Evolutionary conservation across 2,113 vertebrate genomes (phyloP).

Genomic region (Larimichthys crocea): DNA sequence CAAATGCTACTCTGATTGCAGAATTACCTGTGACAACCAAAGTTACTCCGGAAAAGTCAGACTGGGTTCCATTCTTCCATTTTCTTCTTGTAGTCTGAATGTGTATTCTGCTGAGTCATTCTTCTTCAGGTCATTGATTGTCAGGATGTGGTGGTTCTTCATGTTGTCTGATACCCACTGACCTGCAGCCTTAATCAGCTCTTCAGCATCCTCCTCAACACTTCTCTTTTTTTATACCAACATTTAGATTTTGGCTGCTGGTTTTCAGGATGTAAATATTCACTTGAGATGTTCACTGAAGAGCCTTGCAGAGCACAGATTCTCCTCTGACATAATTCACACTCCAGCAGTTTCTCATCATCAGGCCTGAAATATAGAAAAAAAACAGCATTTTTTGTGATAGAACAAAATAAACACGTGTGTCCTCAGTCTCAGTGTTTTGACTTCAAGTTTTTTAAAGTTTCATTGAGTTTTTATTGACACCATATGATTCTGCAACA

Average conservation of each 20-base stretch:
- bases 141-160: background rate
- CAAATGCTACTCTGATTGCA: too few relatives aligned
- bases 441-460: too few relatives aligned
- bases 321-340: slow-evolving; percentile 29
- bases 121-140: slow-evolving; percentile 20
- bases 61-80: too few relatives aligned
- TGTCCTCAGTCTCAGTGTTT: too few relatives aligned
- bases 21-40: slow-evolving; percentile 26
- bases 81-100: background rate
- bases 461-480: too few relatives aligned
- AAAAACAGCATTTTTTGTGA: too few relatives aligned
- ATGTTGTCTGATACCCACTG: background rate
- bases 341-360: fast-evolving
- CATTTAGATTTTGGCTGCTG: background rate
- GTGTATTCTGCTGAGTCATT: slow-evolving; percentile 17
- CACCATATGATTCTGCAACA: too few relatives aligned
- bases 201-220: fast-evolving
- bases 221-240: slow-evolving; percentile 22
- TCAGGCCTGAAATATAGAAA: slow-evolving; percentile 16
- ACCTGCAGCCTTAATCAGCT: background rate
- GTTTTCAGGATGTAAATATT: too few relatives aligned
- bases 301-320: slow-evolving; percentile 11
- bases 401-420: too few relatives aligned
- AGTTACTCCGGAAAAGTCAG: background rate
- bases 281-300: too few relatives aligned